Evolutionary conservation across 1,140 invertebrate species (phyloP).

Genomic region (Antheraea mylitta): DNA sequence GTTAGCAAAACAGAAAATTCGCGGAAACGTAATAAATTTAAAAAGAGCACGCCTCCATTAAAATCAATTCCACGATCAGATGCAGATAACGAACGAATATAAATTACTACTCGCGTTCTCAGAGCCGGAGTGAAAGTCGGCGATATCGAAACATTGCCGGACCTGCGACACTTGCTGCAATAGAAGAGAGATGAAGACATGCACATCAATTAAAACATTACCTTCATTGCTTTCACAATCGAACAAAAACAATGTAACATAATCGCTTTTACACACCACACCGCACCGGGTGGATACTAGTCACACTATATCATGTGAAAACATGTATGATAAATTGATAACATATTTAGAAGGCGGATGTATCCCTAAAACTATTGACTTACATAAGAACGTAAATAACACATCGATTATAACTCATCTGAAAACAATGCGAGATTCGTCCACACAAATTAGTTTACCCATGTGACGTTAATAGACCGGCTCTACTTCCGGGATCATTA

Average conservation of each 20-base stretch:
- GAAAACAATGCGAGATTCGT: constrained; percentile 42
- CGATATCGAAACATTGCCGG: constrained; percentile 38
- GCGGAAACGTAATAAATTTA: constrained; percentile 16
- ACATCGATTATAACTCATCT: constrained; percentile 19
- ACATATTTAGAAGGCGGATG: constrained; percentile 6
- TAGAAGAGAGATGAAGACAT: constrained; percentile 36
- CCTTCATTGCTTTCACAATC: constrained; percentile 40
- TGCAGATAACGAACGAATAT: constrained; percentile 61
- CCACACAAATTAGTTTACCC: constrained; percentile 67
- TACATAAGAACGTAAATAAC: constrained; percentile 15
- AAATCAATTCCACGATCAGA: constrained; percentile 61
- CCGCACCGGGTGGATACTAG: background rate
- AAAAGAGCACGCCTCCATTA: constrained; percentile 24
- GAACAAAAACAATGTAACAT: constrained; percentile 35
- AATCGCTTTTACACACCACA: background rate
- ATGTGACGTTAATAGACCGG: constrained; percentile 69
- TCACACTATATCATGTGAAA: background rate
- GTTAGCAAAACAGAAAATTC: constrained; percentile 8
- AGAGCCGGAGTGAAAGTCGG: constrained; percentile 60
- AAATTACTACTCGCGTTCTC: constrained; percentile 51
- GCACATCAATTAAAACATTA: constrained; percentile 39
- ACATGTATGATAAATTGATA: constrained; percentile 14
- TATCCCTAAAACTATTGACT: background rate
- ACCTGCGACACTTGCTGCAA: constrained; percentile 42
- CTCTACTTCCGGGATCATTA: constrained; percentile 72